Percentiles rank a stretch among this genome's conserved stretches.
These are phyloP conservation scores for Psittacus erithacus DNA, from an alignment of 2,113 vertebrate species.

Conservation along the genomic window DNA sequence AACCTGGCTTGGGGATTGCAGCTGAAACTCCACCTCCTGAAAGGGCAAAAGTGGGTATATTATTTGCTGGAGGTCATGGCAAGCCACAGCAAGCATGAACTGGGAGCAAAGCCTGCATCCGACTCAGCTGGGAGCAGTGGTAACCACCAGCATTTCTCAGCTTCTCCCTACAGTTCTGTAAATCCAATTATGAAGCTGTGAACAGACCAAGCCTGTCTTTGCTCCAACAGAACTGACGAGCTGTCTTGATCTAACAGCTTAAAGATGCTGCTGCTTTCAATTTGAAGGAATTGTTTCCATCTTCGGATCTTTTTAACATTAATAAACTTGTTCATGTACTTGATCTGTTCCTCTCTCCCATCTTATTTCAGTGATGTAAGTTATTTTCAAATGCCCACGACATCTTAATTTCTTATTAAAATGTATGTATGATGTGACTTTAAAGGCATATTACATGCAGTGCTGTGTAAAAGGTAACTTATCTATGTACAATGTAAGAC, in stretches of 20 bases:
- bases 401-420: neutral
- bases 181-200: neutral
- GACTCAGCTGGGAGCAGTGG: neutral
- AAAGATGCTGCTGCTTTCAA: neutral
- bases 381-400: neutral
- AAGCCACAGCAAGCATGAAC: neutral
- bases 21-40: neutral
- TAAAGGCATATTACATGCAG: neutral
- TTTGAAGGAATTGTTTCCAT: neutral
- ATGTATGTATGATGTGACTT: neutral
- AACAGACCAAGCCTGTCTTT: neutral
- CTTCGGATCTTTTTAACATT: neutral
- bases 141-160: neutral
- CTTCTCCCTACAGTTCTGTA: neutral
- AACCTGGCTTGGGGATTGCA: neutral
- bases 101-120: neutral
- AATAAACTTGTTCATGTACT: neutral
- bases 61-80: neutral
- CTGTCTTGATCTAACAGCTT: neutral
- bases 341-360: neutral
- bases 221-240: neutral
- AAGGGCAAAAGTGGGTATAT: constrained; percentile 6
- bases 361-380: neutral
- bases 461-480: neutral
- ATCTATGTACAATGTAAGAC: neutral